Evolutionary conservation across 2,888 invertebrate species (phyloP), one percentile per base, ranked within the genome.

Genomic region (Hydrotaea cyrtoneurina): DNA sequence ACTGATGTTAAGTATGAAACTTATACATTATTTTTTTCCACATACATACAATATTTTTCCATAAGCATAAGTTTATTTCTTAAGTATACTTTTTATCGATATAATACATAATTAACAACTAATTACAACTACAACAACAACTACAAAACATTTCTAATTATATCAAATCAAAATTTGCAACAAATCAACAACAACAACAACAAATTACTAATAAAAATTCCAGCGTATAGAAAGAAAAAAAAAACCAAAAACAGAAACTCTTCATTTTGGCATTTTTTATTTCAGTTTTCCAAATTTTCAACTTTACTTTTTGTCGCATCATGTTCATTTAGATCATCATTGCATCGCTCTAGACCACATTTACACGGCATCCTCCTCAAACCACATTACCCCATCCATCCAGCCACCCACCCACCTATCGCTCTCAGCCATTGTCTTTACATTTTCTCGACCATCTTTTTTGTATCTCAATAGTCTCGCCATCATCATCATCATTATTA

Each of bases 11-110:
- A 77, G 66, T 80, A 80, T 62, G 46, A 43, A 69, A 55, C 72
- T 26, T 39, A 23, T 36, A 17, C 71, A 31, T 31, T 31, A n/a
- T 31, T 55, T 72, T 46, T 50, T 69, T 74, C 50, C 36, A 71
- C 43, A 66, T 23, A 43, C 13, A 43, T 15, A 19, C 17, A 19
- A 19, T 46, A 13, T 69, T 69, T 80, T 69, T 64, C 55, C 69
- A 80, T 78, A 80, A 53, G 77, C 57, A 83, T 80, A 77, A 75
- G 86, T 89, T 88, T 88, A 88, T 87, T 88, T 86, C 88, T 79
- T 76, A 83, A 87, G 88, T 86, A 88, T 74, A 71, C 31, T 71
- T 78, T 59, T 87, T 76, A 85, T 59, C 53, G 43, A 80, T 80
- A 88, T 86, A 23, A 53, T 72, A 72, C 55, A 72, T 72, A 3